These are phyloP conservation scores for Pterocles burchelli DNA, from an alignment of 2,113 vertebrate genomes.

Conservation along the genomic window DNA sequence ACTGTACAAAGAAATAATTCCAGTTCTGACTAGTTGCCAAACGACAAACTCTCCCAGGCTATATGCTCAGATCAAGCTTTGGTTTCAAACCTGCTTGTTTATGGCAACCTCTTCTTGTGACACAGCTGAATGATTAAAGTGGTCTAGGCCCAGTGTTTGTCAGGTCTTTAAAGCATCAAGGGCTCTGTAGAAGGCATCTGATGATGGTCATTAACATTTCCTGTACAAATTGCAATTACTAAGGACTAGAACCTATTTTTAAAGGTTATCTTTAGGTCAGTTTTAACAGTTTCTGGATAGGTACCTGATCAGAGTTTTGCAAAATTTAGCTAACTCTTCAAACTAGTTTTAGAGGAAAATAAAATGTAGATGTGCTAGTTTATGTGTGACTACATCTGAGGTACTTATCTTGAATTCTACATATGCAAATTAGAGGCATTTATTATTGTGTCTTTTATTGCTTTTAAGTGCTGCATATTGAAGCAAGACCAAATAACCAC, in stretches of 20 bases:
- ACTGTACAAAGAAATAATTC: neutral
- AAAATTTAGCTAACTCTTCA: neutral
- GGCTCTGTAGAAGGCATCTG: neutral
- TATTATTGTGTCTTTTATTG: neutral
- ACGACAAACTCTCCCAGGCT: neutral
- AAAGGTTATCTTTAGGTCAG: slow-evolving; percentile 29
- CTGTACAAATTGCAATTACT: slow-evolving; percentile 25
- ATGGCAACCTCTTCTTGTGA: neutral
- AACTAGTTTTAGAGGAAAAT: neutral
- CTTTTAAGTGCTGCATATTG: neutral
- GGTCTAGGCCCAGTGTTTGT: neutral
- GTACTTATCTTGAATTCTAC: neutral
- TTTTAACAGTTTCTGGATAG: neutral
- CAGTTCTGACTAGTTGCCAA: neutral
- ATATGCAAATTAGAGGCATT: neutral
- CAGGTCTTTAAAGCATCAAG: slow-evolving; percentile 29
- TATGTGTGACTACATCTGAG: neutral
- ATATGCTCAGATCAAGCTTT: neutral
- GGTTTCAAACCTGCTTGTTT: slow-evolving; percentile 29
- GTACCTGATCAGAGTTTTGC: neutral
- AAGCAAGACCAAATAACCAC: neutral
- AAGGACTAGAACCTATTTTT: neutral
- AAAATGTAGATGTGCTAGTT: neutral
- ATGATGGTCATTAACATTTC: slow-evolving; percentile 20
- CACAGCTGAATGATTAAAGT: slow-evolving; percentile 23